A percentile compares a stretch with the other conserved stretches of the same genome.
Conservation (phyloP, 2,113 vertebrate genomes). For the Nibea coibor region DNA sequence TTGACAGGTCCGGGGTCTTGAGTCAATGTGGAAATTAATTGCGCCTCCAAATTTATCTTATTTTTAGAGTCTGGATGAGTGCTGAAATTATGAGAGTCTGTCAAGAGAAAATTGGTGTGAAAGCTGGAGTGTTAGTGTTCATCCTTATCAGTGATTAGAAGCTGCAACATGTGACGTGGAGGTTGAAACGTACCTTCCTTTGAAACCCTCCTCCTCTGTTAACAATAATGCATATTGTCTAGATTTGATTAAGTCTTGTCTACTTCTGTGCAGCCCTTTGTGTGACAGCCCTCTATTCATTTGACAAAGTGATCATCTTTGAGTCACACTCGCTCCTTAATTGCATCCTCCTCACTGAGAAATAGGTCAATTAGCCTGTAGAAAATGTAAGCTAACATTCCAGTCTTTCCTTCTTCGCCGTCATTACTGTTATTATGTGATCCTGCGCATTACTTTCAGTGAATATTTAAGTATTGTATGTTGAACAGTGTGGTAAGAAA, state of each 20-base stretch:
- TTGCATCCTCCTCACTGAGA: conserved; percentile 29
- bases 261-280: conserved; percentile 1
- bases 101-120: conserved; percentile 10
- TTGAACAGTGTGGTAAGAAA: conserved; percentile 9
- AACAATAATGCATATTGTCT: neutral
- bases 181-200: neutral
- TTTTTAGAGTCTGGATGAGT: conserved; percentile 39
- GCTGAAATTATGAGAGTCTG: conserved; percentile 30
- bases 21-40: conserved; percentile 24
- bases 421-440: conserved; percentile 34
- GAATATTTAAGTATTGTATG: conserved; percentile 4
- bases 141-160: neutral
- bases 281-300: neutral
- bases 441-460: conserved; percentile 19
- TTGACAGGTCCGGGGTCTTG: conserved; percentile 21
- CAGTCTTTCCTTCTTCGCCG: neutral
- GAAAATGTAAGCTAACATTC: conserved; percentile 2
- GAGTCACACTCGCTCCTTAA: conserved; percentile 38
- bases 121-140: neutral
- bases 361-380: conserved; percentile 32
- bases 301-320: conserved; percentile 6
- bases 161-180: neutral
- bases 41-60: conserved; percentile 18
- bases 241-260: neutral
- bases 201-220: conserved; percentile 6